phyloP scores from a whole-genome alignment of 2,797 vertebrate species.

The Gallinago solitaria region DNA sequence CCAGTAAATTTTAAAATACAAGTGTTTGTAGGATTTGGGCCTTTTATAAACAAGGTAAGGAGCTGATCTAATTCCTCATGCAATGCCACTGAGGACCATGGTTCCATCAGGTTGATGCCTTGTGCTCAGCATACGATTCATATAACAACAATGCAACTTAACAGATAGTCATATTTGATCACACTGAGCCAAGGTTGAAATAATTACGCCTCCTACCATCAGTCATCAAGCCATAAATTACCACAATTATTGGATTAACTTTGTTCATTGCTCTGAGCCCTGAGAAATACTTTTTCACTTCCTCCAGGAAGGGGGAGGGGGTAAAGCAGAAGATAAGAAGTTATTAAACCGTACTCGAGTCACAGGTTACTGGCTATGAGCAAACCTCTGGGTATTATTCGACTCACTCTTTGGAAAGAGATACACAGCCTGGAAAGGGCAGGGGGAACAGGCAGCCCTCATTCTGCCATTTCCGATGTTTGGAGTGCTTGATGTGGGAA shows the following conservation, averaged over 20 bases:
- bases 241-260: constrained; percentile 30
- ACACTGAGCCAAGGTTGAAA: neutral
- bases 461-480: neutral
- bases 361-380: neutral
- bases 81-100: accelerated
- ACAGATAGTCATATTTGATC: constrained; percentile 4
- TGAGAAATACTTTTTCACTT: neutral
- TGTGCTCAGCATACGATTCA: neutral
- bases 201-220: neutral
- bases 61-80: neutral
- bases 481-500: neutral
- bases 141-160: neutral
- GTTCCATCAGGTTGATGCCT: neutral
- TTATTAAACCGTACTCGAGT: neutral
- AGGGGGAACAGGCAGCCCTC: neutral
- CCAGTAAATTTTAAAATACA: neutral
- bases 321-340: neutral
- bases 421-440: neutral
- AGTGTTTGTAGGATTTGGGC: neutral
- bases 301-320: neutral
- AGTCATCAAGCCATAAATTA: constrained; percentile 16
- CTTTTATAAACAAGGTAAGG: neutral
- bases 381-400: neutral
- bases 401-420: neutral
- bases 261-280: neutral